Evolutionary conservation across 1,140 invertebrate species (phyloP), one percentile per base, ranked within the genome.

Genomic region (Bombus waltoni): DNA sequence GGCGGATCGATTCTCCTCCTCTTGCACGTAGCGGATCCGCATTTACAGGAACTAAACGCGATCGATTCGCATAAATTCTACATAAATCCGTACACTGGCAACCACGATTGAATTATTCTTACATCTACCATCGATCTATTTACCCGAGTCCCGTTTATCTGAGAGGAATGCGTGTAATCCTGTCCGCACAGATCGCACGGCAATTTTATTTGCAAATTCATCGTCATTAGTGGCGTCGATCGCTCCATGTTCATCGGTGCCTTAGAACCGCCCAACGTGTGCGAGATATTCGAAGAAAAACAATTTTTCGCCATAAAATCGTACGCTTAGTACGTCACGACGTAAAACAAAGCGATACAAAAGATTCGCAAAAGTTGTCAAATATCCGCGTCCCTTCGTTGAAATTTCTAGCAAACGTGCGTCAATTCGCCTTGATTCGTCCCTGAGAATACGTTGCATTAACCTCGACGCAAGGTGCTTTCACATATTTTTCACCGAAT

Each of bases 91-190:
- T 59, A 57, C 18, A 70, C 62, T 18, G 38, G 25, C 13, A 44
- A 68, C 44, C 72, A 3, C 40, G 35, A 78, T 83, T 71, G 18
- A 68, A 83, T 78, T 83, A 71, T 83, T 83, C 62, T 70, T 75
- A 53, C 74, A 57, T 62, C 73, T 59, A 57, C 59, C 40, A 66
- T 81, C 80, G 70, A 82, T 74, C 81, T 83, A 66, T 83, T 78
- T 78, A 70, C 3, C 9, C 32, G 35, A 28, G 3, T 25, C 22
- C 6, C 28, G 28, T 53, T 35, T 44, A 40, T 57, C 40, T 25
- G 53, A 32, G 5, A 11, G 44, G 2, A 53, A 18, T 42, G 13
- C 47, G 53, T 10, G 32, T n/a, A 62, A 74, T 62, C 6, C 25
- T 38, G 28, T 28, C 40, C 10, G n/a, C 4, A 1, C 13, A 47